A percentile compares a stretch with the other conserved stretches of the same genome.
Evolutionary conservation across 1,140 invertebrate species (phyloP).

Genomic region (Aphelenchoides besseyi): DNA sequence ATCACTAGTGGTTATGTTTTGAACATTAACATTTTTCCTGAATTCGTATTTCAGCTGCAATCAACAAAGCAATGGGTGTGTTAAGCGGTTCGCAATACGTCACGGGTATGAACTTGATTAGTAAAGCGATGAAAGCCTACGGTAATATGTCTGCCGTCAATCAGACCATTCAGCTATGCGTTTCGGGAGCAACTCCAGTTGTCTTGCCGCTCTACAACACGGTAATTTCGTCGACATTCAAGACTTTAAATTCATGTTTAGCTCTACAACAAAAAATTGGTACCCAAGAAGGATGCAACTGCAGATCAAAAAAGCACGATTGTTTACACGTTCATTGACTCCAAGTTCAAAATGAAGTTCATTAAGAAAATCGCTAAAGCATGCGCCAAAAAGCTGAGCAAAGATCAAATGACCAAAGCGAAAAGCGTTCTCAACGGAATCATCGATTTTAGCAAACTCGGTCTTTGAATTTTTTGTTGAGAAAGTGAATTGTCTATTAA

Average conservation of each 20-base stretch:
- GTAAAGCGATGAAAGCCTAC: neutral
- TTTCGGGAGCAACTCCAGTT: neutral
- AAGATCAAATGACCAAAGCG: neutral
- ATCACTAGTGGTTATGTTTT: neutral
- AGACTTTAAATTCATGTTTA: neutral
- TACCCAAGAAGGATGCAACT: neutral
- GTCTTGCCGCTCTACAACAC: neutral
- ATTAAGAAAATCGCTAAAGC: neutral
- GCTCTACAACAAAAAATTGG: neutral
- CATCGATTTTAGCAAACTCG: neutral
- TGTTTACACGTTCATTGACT: neutral
- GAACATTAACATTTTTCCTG: neutral
- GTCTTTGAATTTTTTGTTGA: neutral
- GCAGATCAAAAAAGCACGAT: neutral
- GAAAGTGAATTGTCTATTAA: too few relatives aligned
- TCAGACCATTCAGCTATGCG: neutral
- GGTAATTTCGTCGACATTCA: neutral
- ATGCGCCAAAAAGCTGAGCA: neutral
- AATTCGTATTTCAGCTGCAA: neutral
- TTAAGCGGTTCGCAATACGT: neutral
- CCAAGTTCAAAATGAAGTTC: neutral
- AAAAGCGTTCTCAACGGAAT: neutral
- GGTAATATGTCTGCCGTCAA: neutral
- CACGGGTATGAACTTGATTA: neutral
- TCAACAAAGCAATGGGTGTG: neutral